Conservation (phyloP, 2,797 vertebrate genomes). For the Chiroxiphia lanceolata region DNA sequence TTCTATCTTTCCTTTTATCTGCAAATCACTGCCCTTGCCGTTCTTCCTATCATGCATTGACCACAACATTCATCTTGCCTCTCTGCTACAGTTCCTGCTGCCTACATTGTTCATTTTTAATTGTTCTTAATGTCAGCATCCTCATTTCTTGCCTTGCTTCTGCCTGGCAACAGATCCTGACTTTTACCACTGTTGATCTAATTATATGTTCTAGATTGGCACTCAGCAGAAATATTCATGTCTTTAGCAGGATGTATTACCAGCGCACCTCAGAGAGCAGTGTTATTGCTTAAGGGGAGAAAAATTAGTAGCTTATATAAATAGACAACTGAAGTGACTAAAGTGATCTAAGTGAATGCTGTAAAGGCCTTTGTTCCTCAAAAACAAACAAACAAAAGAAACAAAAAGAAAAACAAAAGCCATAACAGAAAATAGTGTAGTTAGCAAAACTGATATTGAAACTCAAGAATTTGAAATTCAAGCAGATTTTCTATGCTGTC, state of each 20-base stretch:
- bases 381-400: not conserved
- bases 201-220: constrained; percentile 26
- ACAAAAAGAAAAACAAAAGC: not conserved
- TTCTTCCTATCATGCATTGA: not conserved
- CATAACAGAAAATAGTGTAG: not conserved
- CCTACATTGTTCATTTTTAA: not conserved
- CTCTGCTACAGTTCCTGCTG: not conserved
- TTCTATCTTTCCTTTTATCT: not conserved
- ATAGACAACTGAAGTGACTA: constrained; percentile 39
- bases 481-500: not conserved
- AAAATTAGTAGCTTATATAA: constrained; percentile 40
- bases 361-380: not conserved
- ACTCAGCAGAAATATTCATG: not conserved
- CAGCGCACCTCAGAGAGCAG: constrained; percentile 34
- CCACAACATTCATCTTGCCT: not conserved
- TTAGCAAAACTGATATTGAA: not conserved
- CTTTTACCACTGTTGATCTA: not conserved
- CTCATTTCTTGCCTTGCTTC: constrained; percentile 1
- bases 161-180: not conserved
- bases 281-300: constrained; percentile 21
- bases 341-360: not conserved
- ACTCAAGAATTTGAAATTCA: not conserved
- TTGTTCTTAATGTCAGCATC: not conserved
- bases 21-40: not conserved
- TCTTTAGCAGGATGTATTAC: constrained; percentile 45